phyloP scores from a whole-genome alignment of 2,888 invertebrate genomes.

The Stictocephala bisonia region DNA sequence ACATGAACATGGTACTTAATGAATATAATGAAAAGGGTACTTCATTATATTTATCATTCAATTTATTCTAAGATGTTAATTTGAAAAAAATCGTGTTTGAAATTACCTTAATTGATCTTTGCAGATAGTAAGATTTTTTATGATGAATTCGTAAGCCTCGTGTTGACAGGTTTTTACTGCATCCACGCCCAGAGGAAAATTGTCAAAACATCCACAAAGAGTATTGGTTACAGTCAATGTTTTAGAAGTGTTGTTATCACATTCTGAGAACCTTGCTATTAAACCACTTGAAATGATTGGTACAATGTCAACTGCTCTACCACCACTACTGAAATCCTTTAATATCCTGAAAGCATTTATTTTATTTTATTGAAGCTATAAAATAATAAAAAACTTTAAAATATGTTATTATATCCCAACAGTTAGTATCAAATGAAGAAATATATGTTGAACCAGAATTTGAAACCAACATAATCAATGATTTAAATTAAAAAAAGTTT shows the following conservation, averaged over 20 bases:
- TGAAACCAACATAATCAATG: too few species aligned
- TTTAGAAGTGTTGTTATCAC: background rate
- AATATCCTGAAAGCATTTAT: slow-evolving; percentile 30
- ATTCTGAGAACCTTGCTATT: background rate
- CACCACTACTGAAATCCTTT: background rate
- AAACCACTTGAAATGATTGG: background rate
- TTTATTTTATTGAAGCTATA: too few species aligned
- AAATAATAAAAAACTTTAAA: too few species aligned
- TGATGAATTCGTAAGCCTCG: background rate
- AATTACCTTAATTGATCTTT: slow-evolving; percentile 16
- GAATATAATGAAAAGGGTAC: too few species aligned
- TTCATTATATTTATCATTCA: too few species aligned
- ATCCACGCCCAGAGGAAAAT: background rate
- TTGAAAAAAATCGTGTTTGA: background rate
- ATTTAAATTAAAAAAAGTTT: too few species aligned
- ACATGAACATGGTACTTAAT: background rate
- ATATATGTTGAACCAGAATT: too few species aligned
- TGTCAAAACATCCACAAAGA: slow-evolving; percentile 34
- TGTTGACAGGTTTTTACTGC: background rate
- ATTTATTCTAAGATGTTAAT: too few species aligned
- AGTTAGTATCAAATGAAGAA: too few species aligned
- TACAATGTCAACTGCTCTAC: background rate
- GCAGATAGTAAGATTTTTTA: background rate
- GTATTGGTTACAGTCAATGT: background rate
- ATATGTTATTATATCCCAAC: too few species aligned